A percentile compares a stretch with the other conserved stretches of the same genome.
phyloP scores from a whole-genome alignment of 2,797 vertebrate species.

The Buphagus erythrorhynchus region DNA sequence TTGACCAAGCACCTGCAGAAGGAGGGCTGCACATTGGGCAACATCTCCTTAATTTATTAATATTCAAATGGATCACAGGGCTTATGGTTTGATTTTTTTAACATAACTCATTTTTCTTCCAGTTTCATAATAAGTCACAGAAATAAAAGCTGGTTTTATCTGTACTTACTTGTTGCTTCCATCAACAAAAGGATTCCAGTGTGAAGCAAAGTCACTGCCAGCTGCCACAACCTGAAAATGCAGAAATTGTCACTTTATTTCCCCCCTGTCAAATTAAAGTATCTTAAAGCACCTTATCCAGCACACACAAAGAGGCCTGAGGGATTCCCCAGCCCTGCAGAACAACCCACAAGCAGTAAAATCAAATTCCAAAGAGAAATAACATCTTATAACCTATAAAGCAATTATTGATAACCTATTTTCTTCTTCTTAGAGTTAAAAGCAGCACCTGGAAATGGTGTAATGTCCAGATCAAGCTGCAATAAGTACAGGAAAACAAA shows the following conservation, averaged over 20 bases:
- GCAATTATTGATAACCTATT: not conserved
- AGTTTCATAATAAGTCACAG: not conserved
- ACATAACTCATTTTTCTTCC: not conserved
- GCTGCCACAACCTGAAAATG: slow-evolving; percentile 85
- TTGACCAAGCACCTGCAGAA: not conserved
- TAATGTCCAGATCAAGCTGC: accelerated
- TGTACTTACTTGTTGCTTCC: slow-evolving; percentile 86
- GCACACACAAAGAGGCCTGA: not conserved
- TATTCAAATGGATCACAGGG: not conserved
- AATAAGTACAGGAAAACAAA: not conserved
- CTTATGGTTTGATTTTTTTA: not conserved
- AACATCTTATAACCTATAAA: not conserved
- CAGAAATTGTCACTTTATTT: slow-evolving; percentile 35
- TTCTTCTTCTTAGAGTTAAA: not conserved
- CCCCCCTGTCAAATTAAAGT: not conserved
- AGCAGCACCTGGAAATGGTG: not conserved
- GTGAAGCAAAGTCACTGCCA: slow-evolving; percentile 88
- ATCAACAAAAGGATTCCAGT: slow-evolving; percentile 92
- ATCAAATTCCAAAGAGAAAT: not conserved
- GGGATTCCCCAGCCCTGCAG: not conserved
- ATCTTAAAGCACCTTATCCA: not conserved
- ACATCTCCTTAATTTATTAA: not conserved
- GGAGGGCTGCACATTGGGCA: not conserved
- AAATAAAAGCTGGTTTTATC: not conserved
- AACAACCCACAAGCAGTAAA: not conserved